Evolutionary conservation across 2,113 vertebrate genomes (phyloP), one percentile per base, ranked within the genome.

Genomic region (Bettongia penicillata): DNA sequence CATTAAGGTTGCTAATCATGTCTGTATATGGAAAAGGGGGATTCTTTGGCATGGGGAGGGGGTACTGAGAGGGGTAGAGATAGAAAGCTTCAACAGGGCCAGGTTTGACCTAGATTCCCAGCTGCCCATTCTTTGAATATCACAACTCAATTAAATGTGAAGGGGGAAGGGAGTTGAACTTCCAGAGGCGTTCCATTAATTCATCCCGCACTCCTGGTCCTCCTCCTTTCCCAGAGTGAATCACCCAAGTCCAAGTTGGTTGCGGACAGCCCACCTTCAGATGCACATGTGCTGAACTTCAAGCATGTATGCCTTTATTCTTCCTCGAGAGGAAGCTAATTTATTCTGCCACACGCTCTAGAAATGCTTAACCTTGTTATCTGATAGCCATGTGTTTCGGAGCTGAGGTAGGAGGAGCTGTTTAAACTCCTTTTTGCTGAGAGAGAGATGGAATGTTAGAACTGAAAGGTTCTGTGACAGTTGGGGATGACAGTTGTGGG

Each of bases 361-460:
- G 95, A 94, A 93, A 96, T 91, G 92, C 95, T 93, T 95, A 92
- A 89, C 94, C 96, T 91, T 95, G 95, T 43, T 91, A 91, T 52
- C 12, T 57, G 90, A 93, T 84, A 92, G 57, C 93, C 31, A 0
- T 92, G 91, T 95, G 95, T 51, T 93, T 95, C 52, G 12, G 0
- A 22, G 7, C 68, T 3, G 23, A 52, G 53, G 77, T 51, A 19
- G 93, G 37, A 84, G 93, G 94, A 93, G 53, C 55, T 89, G 90
- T 26, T 16, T 3, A 0, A 1, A 51, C 77, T 11, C 84, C 37
- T 43, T 94, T 57, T 61, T 94, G 1, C 25, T 1, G 19, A 7
- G 43, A 91, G 68, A 89, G 92, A 90, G 28, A 43, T 31, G 91
- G 57, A 5, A 26, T 16, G 43, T 77, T 89, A 52, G 94, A 92